Conservation (phyloP, 2,113 vertebrate species). For the Poeciliopsis occidentalis region DNA sequence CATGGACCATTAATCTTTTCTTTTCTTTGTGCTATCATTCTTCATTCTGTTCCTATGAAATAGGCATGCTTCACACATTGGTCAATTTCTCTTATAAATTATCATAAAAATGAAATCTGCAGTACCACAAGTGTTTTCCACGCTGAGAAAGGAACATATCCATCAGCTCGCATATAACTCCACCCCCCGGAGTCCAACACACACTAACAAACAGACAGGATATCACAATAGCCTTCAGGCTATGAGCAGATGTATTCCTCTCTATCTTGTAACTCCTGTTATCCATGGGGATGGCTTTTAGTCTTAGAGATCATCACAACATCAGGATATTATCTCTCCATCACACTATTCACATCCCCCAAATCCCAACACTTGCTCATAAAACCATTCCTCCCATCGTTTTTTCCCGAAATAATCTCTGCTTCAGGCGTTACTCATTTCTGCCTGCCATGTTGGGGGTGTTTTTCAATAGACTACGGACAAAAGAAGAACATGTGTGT, state of each 20-base stretch:
- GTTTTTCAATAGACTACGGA: conserved; percentile 36
- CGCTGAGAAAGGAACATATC: conserved; percentile 36
- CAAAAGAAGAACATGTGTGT: conserved; percentile 17
- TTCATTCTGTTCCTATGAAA: neutral
- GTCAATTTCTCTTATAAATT: conserved; percentile 25
- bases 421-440: conserved; percentile 50
- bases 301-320: conserved; percentile 52
- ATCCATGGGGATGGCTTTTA: conserved; percentile 34
- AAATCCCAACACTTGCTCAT: conserved; percentile 39
- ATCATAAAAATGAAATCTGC: conserved; percentile 40
- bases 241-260: conserved; percentile 52
- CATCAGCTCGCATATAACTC: conserved; percentile 16
- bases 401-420: conserved; percentile 42
- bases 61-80: conserved; percentile 19
- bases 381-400: conserved; percentile 26
- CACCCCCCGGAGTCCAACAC: conserved; percentile 27
- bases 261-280: conserved; percentile 44
- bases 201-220: conserved; percentile 28
- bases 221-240: conserved; percentile 49
- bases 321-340: conserved; percentile 26
- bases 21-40: neutral
- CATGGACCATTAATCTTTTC: conserved; percentile 18
- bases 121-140: conserved; percentile 5
- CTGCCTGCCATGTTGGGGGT: conserved; percentile 26
- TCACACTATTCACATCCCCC: conserved; percentile 24